Evolutionary conservation across 2,888 invertebrate genomes (phyloP).

Genomic region (Acanthosoma haemorrhoidale): DNA sequence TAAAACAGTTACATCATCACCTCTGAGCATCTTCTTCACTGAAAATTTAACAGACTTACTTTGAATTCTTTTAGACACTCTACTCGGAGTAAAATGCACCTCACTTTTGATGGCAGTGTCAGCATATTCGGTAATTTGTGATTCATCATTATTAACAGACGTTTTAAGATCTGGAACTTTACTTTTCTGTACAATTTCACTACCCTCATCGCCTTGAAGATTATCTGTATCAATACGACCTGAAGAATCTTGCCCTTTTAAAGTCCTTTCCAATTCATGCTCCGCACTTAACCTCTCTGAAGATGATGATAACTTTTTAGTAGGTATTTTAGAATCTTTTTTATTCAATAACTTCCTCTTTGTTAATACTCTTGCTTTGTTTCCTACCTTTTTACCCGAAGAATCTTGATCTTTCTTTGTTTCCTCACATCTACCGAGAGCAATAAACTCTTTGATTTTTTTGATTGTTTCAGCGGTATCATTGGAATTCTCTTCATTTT

Average conservation of each 20-base stretch:
- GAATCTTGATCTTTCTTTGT: background rate
- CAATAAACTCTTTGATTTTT: constrained; percentile 22
- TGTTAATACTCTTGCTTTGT: background rate
- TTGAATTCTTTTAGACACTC: constrained; percentile 27
- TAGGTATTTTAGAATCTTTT: background rate
- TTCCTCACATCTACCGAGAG: constrained; percentile 18
- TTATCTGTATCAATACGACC: background rate
- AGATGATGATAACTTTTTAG: background rate
- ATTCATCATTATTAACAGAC: background rate
- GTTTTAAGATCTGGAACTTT: background rate
- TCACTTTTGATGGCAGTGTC: background rate
- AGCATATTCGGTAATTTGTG: background rate
- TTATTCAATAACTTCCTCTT: background rate
- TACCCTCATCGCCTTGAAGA: background rate
- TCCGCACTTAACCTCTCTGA: background rate
- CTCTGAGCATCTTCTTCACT: constrained; percentile 24
- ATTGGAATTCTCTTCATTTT: background rate
- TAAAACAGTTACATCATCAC: constrained; percentile 20
- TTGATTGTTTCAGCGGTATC: constrained; percentile 27
- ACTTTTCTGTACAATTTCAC: background rate
- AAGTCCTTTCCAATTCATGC: constrained; percentile 6
- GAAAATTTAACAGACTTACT: constrained; percentile 27
- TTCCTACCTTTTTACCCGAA: background rate
- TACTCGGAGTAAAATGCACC: background rate
- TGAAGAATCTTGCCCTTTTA: background rate